These are phyloP conservation scores for Hepsetus odoe DNA, from an alignment of 2,113 vertebrate genomes.

Conservation along the genomic window DNA sequence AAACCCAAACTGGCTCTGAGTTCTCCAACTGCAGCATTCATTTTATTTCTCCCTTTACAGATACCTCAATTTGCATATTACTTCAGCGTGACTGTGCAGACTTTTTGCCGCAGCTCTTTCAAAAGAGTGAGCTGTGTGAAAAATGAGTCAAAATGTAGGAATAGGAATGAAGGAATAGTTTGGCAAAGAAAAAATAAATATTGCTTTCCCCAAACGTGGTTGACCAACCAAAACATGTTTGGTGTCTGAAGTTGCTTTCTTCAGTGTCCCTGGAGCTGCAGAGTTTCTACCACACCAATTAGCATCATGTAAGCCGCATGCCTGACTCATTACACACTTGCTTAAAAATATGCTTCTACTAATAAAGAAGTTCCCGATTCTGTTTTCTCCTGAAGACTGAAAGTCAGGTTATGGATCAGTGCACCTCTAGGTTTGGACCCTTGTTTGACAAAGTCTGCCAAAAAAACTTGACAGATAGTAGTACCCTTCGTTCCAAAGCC, in stretches of 20 bases:
- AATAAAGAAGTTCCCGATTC: no score
- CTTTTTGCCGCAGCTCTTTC: not conserved
- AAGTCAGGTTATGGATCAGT: no score
- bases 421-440: no score
- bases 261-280: not conserved
- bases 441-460: no score
- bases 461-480: no score
- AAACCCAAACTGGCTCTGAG: not conserved
- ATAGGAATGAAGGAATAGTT: not conserved
- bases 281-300: not conserved
- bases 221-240: not conserved
- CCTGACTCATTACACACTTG: not conserved
- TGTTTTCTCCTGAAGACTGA: no score
- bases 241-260: not conserved
- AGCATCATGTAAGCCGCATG: not conserved
- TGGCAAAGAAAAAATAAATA: not conserved
- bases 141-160: slow-evolving; percentile 17
- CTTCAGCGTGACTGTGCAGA: not conserved
- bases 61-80: slow-evolving; percentile 6
- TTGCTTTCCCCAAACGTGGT: not conserved
- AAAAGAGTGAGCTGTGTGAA: not conserved
- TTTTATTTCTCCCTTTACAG: not conserved
- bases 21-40: not conserved
- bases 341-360: no score
- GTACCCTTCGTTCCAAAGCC: no score